Evolutionary conservation across 2,797 vertebrate genomes (phyloP), one percentile per base, ranked within the genome.

Genomic region (Acanthornis magna): DNA sequence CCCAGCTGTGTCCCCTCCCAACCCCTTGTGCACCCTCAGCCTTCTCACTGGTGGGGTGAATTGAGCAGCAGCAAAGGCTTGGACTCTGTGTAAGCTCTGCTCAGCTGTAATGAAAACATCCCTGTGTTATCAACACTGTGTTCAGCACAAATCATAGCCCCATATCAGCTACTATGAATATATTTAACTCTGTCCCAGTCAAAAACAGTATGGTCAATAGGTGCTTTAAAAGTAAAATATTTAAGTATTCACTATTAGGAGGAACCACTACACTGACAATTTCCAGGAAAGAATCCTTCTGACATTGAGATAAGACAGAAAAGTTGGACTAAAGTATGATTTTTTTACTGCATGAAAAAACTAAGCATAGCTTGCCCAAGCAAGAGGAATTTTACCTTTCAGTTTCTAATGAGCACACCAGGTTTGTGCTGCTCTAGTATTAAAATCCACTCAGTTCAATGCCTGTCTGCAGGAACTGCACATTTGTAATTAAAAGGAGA

Each of bases 31-130:
- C 30, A 16, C 1, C 13, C 5, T 23, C 42, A 65, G 11, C 5
- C 11, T 65, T 2, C 0, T 3, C 0, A 0, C 8, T 60, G n/a
- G 30, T 81, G 30, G 25, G 15, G 0, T 3, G 1, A 4, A 0
- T 1, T 22, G 2, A 62, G 25, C 6, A 94, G 4, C 13, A 58
- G 32, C 34, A 70, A 58, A 82, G 11, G 0, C 23, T 22, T 67
- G 66, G 20, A 3, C 9, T 25, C 47, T 40, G 5, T 21, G 36
- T 22, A 34, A 75, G 10, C 27, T 1, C n/a, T 32, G 10, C 12
- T 75, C 36, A 65, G 38, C 18, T 30, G 11, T 15, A 36, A 10
- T 6, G 20, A 53, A 79, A 72, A 65, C 10, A 68, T 53, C 10
- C 5, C 8, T 70, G 2, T 32, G 9, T 19, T 67, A 72, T 34